Base-by-base conservation (phyloP, 2,888 invertebrate species). In the Camptogramma bilineatum region DNA sequence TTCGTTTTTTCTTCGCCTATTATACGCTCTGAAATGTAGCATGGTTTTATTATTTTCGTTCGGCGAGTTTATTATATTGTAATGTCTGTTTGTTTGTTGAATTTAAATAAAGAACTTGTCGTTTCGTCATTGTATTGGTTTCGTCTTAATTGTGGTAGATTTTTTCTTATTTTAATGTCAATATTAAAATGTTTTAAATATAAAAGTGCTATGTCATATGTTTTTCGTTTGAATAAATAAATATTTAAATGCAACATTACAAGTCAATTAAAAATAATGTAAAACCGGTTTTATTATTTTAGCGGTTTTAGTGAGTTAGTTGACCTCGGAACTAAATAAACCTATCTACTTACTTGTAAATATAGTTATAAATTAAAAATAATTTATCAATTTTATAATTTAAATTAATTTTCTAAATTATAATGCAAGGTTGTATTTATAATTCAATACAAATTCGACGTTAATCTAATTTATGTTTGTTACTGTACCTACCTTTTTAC, bases 21-120 rank as follows among this genome's bases (percentile, higher is more conserved):
- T 84, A 84, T 82, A 82, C 83, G 76, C 75, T 73, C 74, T 70
- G 73, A 76, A 76, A 77, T 77, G 63, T 65, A 47, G 61, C 78
- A 74, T 78, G 75, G 77, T 85, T 84, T 84, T 85, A 82, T 88
- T 84, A 81, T 83, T 80, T 87, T 85, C 78, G 78, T 72, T 77
- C 77, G 77, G 68, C 73, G 73, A 74, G 79, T 87, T 88, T 90
- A 90, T 90, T 89, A 89, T 88, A 90, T 85, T 90, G 89, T 90
- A 86, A 84, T 85, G 85, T 84, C 73, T 82, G 83, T 81, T 83
- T 85, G 87, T 86, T 83, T 83, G 85, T 83, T 77, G 81, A 76
- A 86, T 87, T 86, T 86, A 84, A 86, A 86, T 86, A 84, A 81
- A 78, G 79, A 80, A 82, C 76, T 78, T 62, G 70, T 66, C 63